Percentiles rank a stretch among this genome's conserved stretches.
Conservation (phyloP, 2,888 invertebrate genomes). For the Monopis laevigella region DNA sequence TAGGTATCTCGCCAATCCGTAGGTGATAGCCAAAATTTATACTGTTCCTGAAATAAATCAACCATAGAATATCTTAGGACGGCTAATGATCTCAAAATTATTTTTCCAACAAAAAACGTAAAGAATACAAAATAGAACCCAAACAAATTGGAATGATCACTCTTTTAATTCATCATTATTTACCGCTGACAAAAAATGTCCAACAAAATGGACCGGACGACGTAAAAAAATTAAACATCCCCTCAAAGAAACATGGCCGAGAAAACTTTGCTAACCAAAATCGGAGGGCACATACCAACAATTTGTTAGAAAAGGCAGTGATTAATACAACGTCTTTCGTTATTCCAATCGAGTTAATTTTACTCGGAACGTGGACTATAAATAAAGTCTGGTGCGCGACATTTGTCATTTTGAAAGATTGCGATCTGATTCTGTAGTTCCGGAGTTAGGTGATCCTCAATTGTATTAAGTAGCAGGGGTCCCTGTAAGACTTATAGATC, state of each 20-base stretch:
- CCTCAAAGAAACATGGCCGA: neutral
- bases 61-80: too few relatives aligned
- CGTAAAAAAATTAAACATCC: neutral
- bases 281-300: conserved; percentile 34
- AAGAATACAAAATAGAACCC: too few relatives aligned
- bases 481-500: too few relatives aligned
- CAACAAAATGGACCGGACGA: neutral
- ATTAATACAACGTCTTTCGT: conserved; percentile 50
- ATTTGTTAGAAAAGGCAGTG: conserved; percentile 48
- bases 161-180: neutral
- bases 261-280: conserved; percentile 18
- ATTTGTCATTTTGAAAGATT: conserved; percentile 54
- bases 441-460: conserved; percentile 21
- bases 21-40: too few relatives aligned
- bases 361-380: conserved; percentile 37
- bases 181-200: neutral
- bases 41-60: too few relatives aligned
- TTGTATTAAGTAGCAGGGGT: too few relatives aligned
- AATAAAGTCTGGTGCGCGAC: conserved; percentile 36
- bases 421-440: conserved; percentile 48
- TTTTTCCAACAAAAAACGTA: too few relatives aligned
- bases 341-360: conserved; percentile 54
- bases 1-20: too few relatives aligned
- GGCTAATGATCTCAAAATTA: too few relatives aligned
- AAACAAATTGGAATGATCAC: too few relatives aligned